Conservation (phyloP, 2,888 invertebrate genomes). For the Phymatocera aterrima region DNA sequence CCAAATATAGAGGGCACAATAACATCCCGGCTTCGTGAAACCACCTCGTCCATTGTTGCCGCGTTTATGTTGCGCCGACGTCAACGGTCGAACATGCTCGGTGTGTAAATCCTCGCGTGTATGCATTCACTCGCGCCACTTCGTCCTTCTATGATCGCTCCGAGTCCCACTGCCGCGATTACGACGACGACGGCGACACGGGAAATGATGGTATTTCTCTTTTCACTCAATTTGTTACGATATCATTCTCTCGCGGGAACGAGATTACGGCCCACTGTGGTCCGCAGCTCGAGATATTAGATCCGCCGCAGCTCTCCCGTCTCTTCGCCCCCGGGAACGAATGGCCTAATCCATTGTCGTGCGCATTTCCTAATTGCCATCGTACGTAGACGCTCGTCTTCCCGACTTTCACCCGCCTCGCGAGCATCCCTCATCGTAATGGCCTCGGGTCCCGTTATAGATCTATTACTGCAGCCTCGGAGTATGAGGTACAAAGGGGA, state of each 20-base stretch:
- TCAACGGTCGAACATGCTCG: not conserved
- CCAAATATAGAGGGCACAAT: slow-evolving; percentile 7
- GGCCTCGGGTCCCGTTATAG: not conserved
- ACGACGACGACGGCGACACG: slow-evolving; percentile 7
- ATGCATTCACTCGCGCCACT: too few relatives aligned
- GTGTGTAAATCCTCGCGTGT: not conserved
- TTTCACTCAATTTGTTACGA: slow-evolving; percentile 38
- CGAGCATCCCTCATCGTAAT: slow-evolving; percentile 12
- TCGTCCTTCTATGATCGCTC: too few relatives aligned
- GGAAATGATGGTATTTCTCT: slow-evolving; percentile 36
- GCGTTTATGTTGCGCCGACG: slow-evolving; percentile 4
- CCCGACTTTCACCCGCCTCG: not conserved
- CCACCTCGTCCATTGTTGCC: not conserved
- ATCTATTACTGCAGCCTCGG: not conserved
- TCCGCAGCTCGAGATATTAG: not conserved
- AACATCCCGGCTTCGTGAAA: not conserved
- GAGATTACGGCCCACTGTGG: slow-evolving; percentile 1
- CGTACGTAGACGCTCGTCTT: not conserved
- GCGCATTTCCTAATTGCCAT: slow-evolving; percentile 34
- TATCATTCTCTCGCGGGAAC: slow-evolving; percentile 12
- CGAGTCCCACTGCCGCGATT: slow-evolving; percentile 14
- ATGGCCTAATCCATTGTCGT: slow-evolving; percentile 16
- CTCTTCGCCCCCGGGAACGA: not conserved
- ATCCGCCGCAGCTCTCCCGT: not conserved
- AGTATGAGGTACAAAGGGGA: not conserved